phyloP scores from a whole-genome alignment of 2,888 invertebrate species.

The Ochlodes sylvanus region DNA sequence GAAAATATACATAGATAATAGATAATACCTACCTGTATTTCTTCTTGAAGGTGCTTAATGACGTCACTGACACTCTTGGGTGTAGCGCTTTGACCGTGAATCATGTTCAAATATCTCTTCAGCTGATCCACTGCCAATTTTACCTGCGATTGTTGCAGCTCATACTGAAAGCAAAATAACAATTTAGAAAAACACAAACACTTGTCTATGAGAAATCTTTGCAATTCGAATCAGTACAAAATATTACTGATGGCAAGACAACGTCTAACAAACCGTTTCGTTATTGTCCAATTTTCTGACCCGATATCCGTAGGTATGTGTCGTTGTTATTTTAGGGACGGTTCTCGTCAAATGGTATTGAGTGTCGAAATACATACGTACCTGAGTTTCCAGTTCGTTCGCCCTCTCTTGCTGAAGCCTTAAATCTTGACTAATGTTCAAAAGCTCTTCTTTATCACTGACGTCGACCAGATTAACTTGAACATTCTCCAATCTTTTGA shows the following conservation, averaged over 20 bases:
- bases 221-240: neutral
- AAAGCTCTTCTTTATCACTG: conserved; percentile 87
- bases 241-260: no score
- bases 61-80: conserved; percentile 86
- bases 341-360: neutral
- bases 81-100: conserved; percentile 78
- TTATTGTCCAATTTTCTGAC: no score
- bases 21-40: conserved; percentile 86
- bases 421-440: conserved; percentile 79
- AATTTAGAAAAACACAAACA: neutral
- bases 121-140: conserved; percentile 84
- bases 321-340: no score
- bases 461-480: conserved; percentile 87
- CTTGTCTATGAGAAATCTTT: no score
- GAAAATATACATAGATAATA: neutral
- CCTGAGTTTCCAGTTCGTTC: conserved; percentile 77
- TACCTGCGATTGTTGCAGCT: conserved; percentile 75
- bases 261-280: no score
- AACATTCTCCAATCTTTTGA: conserved; percentile 79
- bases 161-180: conserved; percentile 59
- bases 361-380: conserved; percentile 44
- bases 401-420: conserved; percentile 82
- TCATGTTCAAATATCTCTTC: conserved; percentile 87
- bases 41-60: conserved; percentile 90
- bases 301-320: neutral